Percentiles rank a stretch among this genome's conserved stretches.
Evolutionary conservation across 2,797 vertebrate species (phyloP).

Genomic region (Euphonia xanthogaster): DNA sequence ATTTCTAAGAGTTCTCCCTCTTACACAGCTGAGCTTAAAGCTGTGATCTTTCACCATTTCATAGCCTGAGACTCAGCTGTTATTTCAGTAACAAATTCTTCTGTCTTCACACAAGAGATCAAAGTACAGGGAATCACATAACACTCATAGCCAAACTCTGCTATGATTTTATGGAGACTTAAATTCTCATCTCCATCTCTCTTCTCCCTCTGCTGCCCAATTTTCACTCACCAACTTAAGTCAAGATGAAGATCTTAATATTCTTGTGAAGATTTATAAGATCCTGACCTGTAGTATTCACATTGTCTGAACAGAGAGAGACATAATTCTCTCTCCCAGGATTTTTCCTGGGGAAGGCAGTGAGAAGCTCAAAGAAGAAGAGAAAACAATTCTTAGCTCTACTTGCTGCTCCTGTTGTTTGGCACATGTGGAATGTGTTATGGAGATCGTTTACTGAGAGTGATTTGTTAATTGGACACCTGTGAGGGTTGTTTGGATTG

Average conservation of each 20-base stretch:
- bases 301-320: not conserved
- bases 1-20: not conserved
- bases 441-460: not conserved
- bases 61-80: not conserved
- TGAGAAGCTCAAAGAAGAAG: not conserved
- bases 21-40: not conserved
- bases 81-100: not conserved
- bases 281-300: not conserved
- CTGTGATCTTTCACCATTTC: not conserved
- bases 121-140: not conserved
- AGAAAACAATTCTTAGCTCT: not conserved
- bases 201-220: not conserved
- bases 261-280: not conserved
- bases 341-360: not conserved
- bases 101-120: not conserved
- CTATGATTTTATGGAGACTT: not conserved
- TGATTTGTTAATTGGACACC: not conserved
- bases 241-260: not conserved
- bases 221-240: not conserved
- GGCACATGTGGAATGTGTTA: not conserved
- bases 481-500: not conserved
- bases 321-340: not conserved
- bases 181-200: not conserved
- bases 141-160: not conserved
- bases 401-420: not conserved